Evolutionary conservation across 2,797 vertebrate species (phyloP), one percentile per base, ranked within the genome.

Genomic region (Gephyroberyx darwinii): DNA sequence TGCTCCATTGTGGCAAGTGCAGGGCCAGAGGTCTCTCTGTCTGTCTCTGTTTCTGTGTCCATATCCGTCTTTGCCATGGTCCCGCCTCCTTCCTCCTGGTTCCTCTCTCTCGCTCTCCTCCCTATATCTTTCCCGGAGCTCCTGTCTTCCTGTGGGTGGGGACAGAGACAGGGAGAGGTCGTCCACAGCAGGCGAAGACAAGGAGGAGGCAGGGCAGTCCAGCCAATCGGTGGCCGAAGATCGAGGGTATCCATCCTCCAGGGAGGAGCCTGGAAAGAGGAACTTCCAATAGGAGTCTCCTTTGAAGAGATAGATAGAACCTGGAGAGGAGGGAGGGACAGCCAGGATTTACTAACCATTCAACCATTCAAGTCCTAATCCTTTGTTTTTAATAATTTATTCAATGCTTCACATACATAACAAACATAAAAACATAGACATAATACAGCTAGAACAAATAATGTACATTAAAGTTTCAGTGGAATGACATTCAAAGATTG

Each of bases 251-350:
- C 92, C 93, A 0, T 72, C 69, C 58, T 81, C 88, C 1, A 75
- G 87, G 0, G 78, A n/a, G 1, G 91, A 92, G 53, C 87, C 92
- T 43, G 88, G 90, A 59, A 70, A 83, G 7, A 53, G 30, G 51
- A 94, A 93, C 81, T 92, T 94, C 93, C 94, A 95, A 75, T 94
- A 95, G 68, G 78, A 90, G 8, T 76, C 62, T 45, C 84, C 92
- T 80, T 87, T 93, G 77, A 95, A 94, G 63, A 92, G 81, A 63
- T 84, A 91, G 37, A 91, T 55, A 0, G 89, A 90, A 53, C 93
- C 94, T 95, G 77, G 37, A 60, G 16, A 43, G 10, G 19, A 63
- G 4, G 3, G 14, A 41, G 47, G 62, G 10, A 56, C 1, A 1
- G 10, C 12, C 39, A 41, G 12, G 39, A 9, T 41, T 41, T 41